phyloP scores from a whole-genome alignment of 2,888 invertebrate genomes.

The Agriopis marginaria region DNA sequence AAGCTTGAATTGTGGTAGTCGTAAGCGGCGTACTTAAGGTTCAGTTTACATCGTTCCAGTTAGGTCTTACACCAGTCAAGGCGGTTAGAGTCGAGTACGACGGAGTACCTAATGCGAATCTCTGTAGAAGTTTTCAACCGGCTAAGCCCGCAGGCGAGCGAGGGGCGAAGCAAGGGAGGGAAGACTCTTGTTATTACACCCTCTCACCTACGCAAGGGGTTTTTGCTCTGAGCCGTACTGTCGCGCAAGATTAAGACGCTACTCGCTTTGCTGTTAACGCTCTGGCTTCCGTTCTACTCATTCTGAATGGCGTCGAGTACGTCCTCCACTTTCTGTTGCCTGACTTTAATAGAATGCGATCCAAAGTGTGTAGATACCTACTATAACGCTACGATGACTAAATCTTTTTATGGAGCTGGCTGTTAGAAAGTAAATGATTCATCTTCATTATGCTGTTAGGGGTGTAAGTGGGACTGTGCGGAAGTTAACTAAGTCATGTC shows the following conservation, averaged over 20 bases:
- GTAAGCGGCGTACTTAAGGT: slow-evolving; percentile 64
- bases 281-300: slow-evolving; percentile 69
- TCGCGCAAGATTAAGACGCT: slow-evolving; percentile 82
- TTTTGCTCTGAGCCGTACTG: slow-evolving; percentile 74
- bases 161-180: slow-evolving; percentile 63
- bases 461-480: slow-evolving; percentile 1
- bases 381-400: slow-evolving; percentile 29
- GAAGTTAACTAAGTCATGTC: not conserved
- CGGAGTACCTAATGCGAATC: slow-evolving; percentile 76
- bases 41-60: slow-evolving; percentile 68
- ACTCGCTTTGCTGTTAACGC: slow-evolving; percentile 76
- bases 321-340: slow-evolving; percentile 58
- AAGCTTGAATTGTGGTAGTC: slow-evolving; percentile 56
- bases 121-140: slow-evolving; percentile 77
- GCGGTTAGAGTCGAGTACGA: slow-evolving; percentile 72
- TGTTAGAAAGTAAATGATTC: slow-evolving; percentile 16
- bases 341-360: slow-evolving; percentile 59
- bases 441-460: slow-evolving; percentile 26
- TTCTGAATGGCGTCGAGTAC: slow-evolving; percentile 67
- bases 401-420: slow-evolving; percentile 28
- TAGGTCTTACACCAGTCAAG: slow-evolving; percentile 75
- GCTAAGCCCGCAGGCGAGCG: slow-evolving; percentile 69
- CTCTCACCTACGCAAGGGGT: slow-evolving; percentile 83
- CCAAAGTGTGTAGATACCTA: slow-evolving; percentile 40
- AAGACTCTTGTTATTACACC: slow-evolving; percentile 82